Evolutionary conservation across 2,888 invertebrate species (phyloP).

Genomic region (Sicus ferrugineus): DNA sequence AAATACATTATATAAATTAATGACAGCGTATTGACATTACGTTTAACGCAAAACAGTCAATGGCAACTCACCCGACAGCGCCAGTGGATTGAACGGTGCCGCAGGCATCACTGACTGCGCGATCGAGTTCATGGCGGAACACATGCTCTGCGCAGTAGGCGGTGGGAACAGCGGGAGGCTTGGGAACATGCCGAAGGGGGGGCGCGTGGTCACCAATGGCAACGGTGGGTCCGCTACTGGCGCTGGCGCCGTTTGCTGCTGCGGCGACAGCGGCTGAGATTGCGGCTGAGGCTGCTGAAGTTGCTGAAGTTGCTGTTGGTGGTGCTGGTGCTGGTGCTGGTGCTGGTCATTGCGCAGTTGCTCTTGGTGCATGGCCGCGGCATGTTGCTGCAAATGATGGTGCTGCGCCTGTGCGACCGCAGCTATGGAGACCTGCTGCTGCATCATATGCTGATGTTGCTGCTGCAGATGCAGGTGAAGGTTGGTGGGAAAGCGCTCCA

Average conservation of each 20-base stretch:
- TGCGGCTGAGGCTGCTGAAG: conserved; percentile 38
- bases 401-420: conserved; percentile 53
- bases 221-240: conserved; percentile 49
- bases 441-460: conserved; percentile 61
- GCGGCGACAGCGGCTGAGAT: conserved; percentile 39
- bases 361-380: conserved; percentile 57
- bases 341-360: conserved; percentile 57
- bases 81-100: conserved; percentile 86
- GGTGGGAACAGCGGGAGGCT: conserved; percentile 65
- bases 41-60: conserved; percentile 46
- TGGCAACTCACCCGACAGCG: conserved; percentile 71
- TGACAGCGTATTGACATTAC: too few relatives aligned
- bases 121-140: conserved; percentile 80
- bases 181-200: conserved; percentile 64
- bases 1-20: too few relatives aligned
- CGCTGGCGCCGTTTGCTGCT: conserved; percentile 29
- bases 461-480: conserved; percentile 61
- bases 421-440: conserved; percentile 56
- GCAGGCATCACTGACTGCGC: conserved; percentile 83
- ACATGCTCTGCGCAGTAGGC: conserved; percentile 74
- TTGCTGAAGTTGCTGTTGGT: conserved; percentile 40
- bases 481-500: conserved; percentile 56
- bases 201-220: conserved; percentile 57
- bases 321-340: conserved; percentile 46
- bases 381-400: conserved; percentile 60